These are phyloP conservation scores for Lymantria dispar DNA, from an alignment of 2,888 invertebrate genomes.

Conservation along the genomic window DNA sequence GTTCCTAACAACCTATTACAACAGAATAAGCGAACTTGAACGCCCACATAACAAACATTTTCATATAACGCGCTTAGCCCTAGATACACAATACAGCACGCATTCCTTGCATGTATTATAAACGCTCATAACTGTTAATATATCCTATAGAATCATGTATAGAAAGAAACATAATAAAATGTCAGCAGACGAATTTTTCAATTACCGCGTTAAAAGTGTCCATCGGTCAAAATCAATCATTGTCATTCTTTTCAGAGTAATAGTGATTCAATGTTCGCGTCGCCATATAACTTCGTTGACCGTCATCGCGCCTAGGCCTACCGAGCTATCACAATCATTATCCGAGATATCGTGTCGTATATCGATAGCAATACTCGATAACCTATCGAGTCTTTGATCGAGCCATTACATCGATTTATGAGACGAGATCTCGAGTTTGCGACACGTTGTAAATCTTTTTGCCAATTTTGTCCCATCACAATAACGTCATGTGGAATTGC, in stretches of 20 bases:
- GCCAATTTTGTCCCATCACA: constrained; percentile 49
- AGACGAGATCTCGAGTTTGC: constrained; percentile 55
- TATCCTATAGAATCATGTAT: constrained; percentile 28
- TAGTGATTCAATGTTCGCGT: constrained; percentile 37
- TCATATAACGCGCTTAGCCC: constrained; percentile 43
- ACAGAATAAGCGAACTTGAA: constrained; percentile 62
- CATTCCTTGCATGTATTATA: constrained; percentile 5
- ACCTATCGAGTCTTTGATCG: constrained; percentile 55
- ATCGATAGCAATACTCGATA: constrained; percentile 51
- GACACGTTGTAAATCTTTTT: constrained; percentile 59
- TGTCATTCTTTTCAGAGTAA: constrained; percentile 46
- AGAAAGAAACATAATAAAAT: background rate
- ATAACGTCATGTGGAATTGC: constrained; percentile 35
- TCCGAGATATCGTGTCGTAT: constrained; percentile 29
- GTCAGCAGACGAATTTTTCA: background rate
- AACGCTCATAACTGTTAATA: constrained; percentile 35
- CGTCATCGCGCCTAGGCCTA: constrained; percentile 32
- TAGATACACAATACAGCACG: constrained; percentile 9
- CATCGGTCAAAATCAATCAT: constrained; percentile 49
- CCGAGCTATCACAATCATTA: constrained; percentile 63
- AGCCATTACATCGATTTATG: constrained; percentile 65
- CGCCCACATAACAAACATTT: constrained; percentile 64
- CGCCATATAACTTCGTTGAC: constrained; percentile 11
- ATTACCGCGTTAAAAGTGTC: constrained; percentile 27
- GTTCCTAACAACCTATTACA: constrained; percentile 60